These are phyloP conservation scores for Drosophila neoperkinsi DNA, from an alignment of 2,888 invertebrate species.

Conservation along the genomic window DNA sequence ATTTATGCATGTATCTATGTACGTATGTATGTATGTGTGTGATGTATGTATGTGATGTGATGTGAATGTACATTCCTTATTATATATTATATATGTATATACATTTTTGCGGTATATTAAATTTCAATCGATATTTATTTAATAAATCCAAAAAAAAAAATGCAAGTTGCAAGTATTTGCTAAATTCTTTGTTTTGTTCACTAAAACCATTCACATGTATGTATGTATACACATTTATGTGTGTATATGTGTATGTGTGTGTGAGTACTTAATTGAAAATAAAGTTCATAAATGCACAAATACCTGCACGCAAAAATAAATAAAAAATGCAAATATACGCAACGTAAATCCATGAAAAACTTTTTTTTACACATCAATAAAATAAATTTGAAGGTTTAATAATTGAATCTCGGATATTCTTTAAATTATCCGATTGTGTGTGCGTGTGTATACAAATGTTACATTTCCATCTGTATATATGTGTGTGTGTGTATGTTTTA, in stretches of 20 bases:
- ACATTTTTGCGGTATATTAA: slow-evolving; percentile 35
- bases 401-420: background rate
- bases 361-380: background rate
- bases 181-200: background rate
- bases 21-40: slow-evolving; percentile 3
- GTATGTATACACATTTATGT: background rate
- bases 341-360: background rate
- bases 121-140: slow-evolving; percentile 26
- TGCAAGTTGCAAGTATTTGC: background rate
- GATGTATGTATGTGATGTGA: slow-evolving; percentile 14
- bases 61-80: background rate
- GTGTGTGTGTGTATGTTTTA: slow-evolving; percentile 7
- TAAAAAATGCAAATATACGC: background rate
- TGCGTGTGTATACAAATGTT: background rate
- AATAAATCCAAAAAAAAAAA: background rate
- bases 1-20: slow-evolving; percentile 30
- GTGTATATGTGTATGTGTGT: background rate
- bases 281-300: background rate
- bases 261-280: background rate
- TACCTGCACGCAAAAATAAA: background rate
- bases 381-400: background rate
- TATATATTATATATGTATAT: slow-evolving; percentile 12
- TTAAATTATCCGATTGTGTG: background rate
- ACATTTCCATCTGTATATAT: background rate
- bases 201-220: background rate